These are phyloP conservation scores for Troides oblongomaculatus DNA, from an alignment of 2,888 invertebrate genomes.

Conservation along the genomic window DNA sequence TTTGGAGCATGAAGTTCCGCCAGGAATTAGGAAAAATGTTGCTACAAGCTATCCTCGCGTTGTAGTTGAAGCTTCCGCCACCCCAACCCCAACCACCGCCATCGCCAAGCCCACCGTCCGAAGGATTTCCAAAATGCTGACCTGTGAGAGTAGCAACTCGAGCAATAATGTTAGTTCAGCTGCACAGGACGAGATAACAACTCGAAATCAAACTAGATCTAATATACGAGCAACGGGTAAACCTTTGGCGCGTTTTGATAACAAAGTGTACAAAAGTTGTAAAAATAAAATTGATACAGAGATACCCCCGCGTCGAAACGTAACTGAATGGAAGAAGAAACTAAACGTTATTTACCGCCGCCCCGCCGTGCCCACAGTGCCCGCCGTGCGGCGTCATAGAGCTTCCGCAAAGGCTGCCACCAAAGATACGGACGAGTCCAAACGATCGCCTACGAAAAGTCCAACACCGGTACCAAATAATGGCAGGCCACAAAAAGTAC, in stretches of 20 bases:
- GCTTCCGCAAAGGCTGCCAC: no score
- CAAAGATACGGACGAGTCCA: constrained; percentile 30
- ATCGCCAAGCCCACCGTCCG: constrained; percentile 37
- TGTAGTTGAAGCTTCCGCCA: constrained; percentile 10
- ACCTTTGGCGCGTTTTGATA: constrained; percentile 16
- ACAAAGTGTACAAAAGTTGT: constrained; percentile 26
- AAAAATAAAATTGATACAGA: constrained; percentile 40
- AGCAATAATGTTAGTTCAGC: constrained; percentile 56
- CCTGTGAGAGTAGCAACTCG: constrained; percentile 64
- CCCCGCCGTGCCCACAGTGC: constrained; percentile 31
- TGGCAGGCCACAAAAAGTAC: constrained; percentile 27
- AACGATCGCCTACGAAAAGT: constrained; percentile 40
- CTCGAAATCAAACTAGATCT: constrained; percentile 40
- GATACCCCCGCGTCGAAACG: constrained; percentile 43
- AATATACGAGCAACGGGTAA: constrained; percentile 2
- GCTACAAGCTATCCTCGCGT: constrained; percentile 21
- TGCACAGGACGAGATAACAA: constrained; percentile 41
- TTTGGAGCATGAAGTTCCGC: constrained; percentile 45
- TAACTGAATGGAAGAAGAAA: constrained; percentile 67
- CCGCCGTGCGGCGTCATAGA: constrained; percentile 31
- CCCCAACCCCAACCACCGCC: constrained; percentile 2
- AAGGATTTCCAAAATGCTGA: constrained; percentile 62
- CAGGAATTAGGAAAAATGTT: neutral
- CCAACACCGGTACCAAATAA: constrained; percentile 27
- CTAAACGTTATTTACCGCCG: constrained; percentile 59